Conservation (phyloP, 23 tunicate genomes). For the Corella eumyota region DNA sequence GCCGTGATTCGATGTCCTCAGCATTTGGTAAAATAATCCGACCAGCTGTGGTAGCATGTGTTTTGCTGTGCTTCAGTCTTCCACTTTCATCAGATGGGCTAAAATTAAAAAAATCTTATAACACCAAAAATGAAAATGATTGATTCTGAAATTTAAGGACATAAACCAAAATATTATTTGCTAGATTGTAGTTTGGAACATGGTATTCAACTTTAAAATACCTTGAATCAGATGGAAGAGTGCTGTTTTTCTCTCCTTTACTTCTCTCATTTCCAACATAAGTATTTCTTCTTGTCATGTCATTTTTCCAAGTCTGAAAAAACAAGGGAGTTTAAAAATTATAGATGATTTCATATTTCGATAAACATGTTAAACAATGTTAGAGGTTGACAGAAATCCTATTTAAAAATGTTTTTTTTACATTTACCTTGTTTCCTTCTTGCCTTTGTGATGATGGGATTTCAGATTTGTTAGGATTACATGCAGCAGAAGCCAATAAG, state of each 20-base stretch:
- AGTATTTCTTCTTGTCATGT: constrained; percentile 76
- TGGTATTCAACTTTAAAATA: neutral
- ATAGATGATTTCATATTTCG: too few species aligned
- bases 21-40: neutral
- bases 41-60: constrained; percentile 14
- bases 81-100: neutral
- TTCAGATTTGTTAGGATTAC: constrained; percentile 89
- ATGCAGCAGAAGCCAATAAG: constrained; percentile 41
- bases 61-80: too few species aligned
- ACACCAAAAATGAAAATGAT: neutral
- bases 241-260: constrained; percentile 7
- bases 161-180: neutral
- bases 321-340: constrained; percentile 1
- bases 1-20: constrained; percentile 7
- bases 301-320: constrained; percentile 34
- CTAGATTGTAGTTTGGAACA: neutral
- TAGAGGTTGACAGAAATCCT: too few species aligned
- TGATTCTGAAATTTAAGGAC: neutral
- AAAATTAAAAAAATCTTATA: neutral
- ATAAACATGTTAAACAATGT: too few species aligned
- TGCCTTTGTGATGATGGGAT: constrained; percentile 62
- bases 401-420: too few species aligned
- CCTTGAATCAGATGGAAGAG: constrained; percentile 39
- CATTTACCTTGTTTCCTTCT: constrained; percentile 60
- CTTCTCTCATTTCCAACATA: constrained; percentile 57